Evolutionary conservation across 92 coral and sea anemone species (phyloP), one percentile per base, ranked within the genome.

Genomic region (Zoanthus sansibaricus): DNA sequence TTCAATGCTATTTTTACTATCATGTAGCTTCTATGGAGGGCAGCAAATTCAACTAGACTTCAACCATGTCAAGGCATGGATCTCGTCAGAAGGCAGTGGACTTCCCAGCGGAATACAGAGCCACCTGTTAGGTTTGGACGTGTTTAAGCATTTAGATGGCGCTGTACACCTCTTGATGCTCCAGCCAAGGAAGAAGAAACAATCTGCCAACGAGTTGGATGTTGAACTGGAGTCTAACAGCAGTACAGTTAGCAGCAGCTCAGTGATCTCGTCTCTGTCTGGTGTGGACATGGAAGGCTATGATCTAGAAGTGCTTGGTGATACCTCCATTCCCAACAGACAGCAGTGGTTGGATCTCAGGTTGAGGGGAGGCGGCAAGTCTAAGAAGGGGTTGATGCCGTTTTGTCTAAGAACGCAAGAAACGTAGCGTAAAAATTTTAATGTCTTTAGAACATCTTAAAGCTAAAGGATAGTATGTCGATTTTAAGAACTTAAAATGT

Each of bases 11-110:
- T 71, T 49, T 88, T 59, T 72, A 17, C 77, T 30, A 33, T 87
- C 72, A 59, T 64, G 15, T 87, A 97, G 99, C 75, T 96, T 91
- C 79, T 89, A 92, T 88, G 99, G 99, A 45, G 99, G 98, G 77
- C 96, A 95, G 66, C 99, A 97, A 89, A 84, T 97, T 55, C 95
- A 94, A 76, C 91, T 97, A 51, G 99, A 97, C 83, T 97, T 97
- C 86, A 93, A 94, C 91, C 91, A 93, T 71, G 87, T 95, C 84
- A 97, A 97, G 86, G 86, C 87, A n/a, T 97, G 99, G 99, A 82
- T 97, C 48, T 93, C 99, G 9, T 93, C 99, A 15, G 99, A 97
- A 33, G 86, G 92, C 5, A 95, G 94, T 67, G 80, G 91, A 37
- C 89, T 97, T 14, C 67, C 88, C 33, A 82, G 88, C 21, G 93